Evolutionary conservation across 2,888 invertebrate species (phyloP), one percentile per base, ranked within the genome.

Genomic region (Agelastica alni): DNA sequence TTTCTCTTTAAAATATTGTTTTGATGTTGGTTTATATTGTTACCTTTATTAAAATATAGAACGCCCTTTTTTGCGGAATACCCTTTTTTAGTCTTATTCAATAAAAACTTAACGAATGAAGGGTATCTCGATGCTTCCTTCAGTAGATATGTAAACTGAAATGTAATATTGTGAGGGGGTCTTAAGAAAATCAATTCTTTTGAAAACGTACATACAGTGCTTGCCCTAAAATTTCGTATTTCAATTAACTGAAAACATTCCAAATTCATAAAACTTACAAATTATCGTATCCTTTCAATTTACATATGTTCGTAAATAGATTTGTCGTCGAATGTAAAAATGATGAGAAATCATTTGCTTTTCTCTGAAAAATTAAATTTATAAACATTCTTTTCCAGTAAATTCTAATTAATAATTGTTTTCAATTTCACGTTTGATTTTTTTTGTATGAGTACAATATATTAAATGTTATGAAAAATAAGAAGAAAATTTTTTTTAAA

Each of bases 281-380:
- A 56, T 55, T 22, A 31, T 52, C 49, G 48, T 51, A 60, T 48
- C 47, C 28, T 22, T 48, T 53, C 6, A 56, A 22, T 44, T 56
- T 53, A 9, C 59, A 59, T 32, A 67, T 61, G 49, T 60, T 64
- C 18, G 47, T 60, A 45, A 70, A 60, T 18, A 69, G 55, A 42
- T 60, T 54, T 18, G 60, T 39, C 30, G 62, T 53, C 10, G 68
- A 54, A 49, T 53, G 48, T 14, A 69, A 44, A 51, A 69, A 66
- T 13, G 58, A 65, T 1, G 64, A 47, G 53, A 59, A 63, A 20
- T 56, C 56, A 13, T 60, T 34, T 4, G 65, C 49, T 53, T 61
- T 61, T 46, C 66, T 61, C 70, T 70, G 39, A 46, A 70, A 68
- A 43, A n/a, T n/a, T n/a, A n/a, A n/a, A n/a, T n/a, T n/a, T n/a